Evolutionary conservation across 2,888 invertebrate genomes (phyloP).

Genomic region (Rhimphoctona megacephalus): DNA sequence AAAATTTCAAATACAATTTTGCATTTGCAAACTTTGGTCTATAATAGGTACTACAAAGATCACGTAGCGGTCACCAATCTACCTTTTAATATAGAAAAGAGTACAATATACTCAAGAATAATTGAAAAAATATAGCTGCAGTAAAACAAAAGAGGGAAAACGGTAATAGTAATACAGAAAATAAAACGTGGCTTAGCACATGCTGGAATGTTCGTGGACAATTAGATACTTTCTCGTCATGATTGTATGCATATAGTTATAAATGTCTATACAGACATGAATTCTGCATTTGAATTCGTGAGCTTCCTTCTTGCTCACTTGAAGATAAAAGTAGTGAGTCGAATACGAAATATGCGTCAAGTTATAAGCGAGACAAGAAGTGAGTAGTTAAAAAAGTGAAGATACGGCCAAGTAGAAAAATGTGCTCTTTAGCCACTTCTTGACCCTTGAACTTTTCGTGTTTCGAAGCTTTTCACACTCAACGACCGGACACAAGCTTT

Average conservation of each 20-base stretch:
- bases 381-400: conserved; percentile 1
- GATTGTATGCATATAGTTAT: too few relatives aligned
- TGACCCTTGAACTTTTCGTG: conserved; percentile 73
- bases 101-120: not conserved
- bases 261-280: too few relatives aligned
- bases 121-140: not conserved
- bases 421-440: conserved; percentile 65
- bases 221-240: too few relatives aligned
- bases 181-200: too few relatives aligned
- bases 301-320: conserved; percentile 10
- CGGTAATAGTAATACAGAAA: too few relatives aligned
- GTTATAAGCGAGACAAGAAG: conserved; percentile 17
- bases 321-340: conserved; percentile 20
- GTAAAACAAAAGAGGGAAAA: too few relatives aligned
- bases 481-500: conserved; percentile 39
- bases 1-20: too few relatives aligned
- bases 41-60: too few relatives aligned
- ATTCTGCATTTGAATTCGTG: conserved; percentile 14
- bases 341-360: conserved; percentile 9
- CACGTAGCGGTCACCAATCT: too few relatives aligned
- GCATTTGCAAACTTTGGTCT: too few relatives aligned
- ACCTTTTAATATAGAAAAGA: too few relatives aligned
- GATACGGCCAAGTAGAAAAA: conserved; percentile 26
- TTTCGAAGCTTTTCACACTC: conserved; percentile 23
- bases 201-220: too few relatives aligned